These are phyloP conservation scores for Leptodactylus fallax DNA, from an alignment of 2,797 vertebrate genomes.

Conservation along the genomic window DNA sequence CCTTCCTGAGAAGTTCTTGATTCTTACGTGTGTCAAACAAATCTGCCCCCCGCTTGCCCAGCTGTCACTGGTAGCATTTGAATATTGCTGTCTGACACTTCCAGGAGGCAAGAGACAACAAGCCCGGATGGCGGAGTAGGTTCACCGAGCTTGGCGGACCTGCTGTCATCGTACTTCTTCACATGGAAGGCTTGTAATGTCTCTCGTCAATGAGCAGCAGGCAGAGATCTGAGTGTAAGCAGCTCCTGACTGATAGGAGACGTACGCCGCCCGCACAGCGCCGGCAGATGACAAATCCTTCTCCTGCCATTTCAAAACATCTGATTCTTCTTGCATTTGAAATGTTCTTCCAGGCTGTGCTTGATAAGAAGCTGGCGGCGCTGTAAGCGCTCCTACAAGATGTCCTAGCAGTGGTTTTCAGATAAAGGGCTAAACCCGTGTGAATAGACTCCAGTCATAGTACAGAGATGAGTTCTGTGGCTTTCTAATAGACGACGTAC, in stretches of 20 bases:
- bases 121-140: not conserved
- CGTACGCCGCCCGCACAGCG: not conserved
- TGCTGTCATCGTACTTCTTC: not conserved
- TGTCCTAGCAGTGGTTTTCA: not conserved
- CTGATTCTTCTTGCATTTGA: not conserved
- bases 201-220: not conserved
- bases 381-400: no score
- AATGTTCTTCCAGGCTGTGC: not conserved
- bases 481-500: no score
- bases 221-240: not conserved
- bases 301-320: not conserved
- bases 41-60: not conserved
- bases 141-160: not conserved
- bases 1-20: not conserved
- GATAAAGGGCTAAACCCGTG: not conserved
- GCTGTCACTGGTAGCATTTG: slow-evolving; percentile 28
- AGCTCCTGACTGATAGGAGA: not conserved
- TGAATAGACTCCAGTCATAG: no score
- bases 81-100: slow-evolving; percentile 29
- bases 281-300: not conserved
- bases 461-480: no score
- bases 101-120: not conserved
- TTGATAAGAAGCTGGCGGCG: not conserved
- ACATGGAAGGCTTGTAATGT: slow-evolving; percentile 9
- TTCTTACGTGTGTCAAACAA: slow-evolving; percentile 6